Conservation (phyloP, 2,797 vertebrate genomes). For the Xyrichtys novacula region DNA sequence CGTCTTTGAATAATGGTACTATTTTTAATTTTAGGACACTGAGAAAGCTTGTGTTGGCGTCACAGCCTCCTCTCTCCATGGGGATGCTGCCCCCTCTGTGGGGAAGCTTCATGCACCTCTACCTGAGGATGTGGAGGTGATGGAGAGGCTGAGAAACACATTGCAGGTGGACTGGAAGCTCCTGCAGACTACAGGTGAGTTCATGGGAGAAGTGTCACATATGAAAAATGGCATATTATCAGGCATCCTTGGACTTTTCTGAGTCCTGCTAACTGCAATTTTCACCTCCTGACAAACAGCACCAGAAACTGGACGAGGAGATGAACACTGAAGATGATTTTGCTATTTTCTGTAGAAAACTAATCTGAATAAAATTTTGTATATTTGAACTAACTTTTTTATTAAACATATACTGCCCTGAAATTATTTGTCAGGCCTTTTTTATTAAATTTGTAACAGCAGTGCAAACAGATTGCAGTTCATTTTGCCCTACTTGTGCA, state of each 20-base stretch:
- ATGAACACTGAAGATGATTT: constrained; percentile 31
- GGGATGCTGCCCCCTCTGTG: constrained; percentile 70
- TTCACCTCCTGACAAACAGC: constrained; percentile 54
- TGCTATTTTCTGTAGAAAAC: not conserved
- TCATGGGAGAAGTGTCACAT: not conserved
- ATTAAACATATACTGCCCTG: not conserved
- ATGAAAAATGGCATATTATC: not conserved
- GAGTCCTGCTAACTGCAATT: not conserved
- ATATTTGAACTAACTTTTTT: not conserved
- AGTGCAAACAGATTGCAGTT: too few relatives aligned
- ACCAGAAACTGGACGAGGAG: constrained; percentile 44
- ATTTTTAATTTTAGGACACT: constrained; percentile 61
- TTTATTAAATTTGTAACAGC: too few relatives aligned
- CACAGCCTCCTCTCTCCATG: constrained; percentile 76
- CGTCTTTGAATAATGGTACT: too few relatives aligned
- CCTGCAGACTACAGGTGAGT: constrained; percentile 73
- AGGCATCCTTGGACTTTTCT: not conserved
- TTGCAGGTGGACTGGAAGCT: constrained; percentile 80
- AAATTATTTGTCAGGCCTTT: not conserved
- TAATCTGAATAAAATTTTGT: not conserved
- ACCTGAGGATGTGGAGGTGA: constrained; percentile 56
- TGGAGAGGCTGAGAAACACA: constrained; percentile 73
- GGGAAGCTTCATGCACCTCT: constrained; percentile 54
- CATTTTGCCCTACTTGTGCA: too few relatives aligned
- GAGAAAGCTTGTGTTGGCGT: constrained; percentile 52